Base-by-base conservation (phyloP, 1,140 invertebrate genomes). In the Drosophila sp. region DNA sequence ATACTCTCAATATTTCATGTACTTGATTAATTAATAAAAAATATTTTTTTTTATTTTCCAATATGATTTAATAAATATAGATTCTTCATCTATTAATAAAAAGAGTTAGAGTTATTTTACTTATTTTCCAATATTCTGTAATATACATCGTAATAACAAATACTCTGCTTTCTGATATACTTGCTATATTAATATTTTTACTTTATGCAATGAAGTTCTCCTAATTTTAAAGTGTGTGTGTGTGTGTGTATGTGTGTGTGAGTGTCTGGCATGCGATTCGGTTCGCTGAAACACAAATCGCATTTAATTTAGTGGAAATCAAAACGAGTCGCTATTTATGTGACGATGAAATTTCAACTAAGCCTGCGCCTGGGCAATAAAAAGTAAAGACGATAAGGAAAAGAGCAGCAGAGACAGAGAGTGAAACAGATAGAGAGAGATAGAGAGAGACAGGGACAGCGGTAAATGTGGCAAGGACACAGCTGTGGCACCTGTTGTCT, bases 281-380 rank as follows among this genome's bases (percentile, higher is more conserved):
- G 59, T 76, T 72, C 66, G 40, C 40, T 63, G 61, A 51, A 58
- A 57, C 64, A 72, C 66, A 76, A 87, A 89, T 89, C 83, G 76
- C 76, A 87, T 87, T 87, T 83, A 83, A 87, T 87, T 83, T 89
- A 89, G 83, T 79, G 84, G 70, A 89, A 83, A 89, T 77, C 75
- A 78, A 76, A 76, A 62, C 58, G 48, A 58, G 66, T 14, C 63
- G 34, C 46, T 67, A 67, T 72, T 72, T 72, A 66, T 72, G 48
- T 43, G 40, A 14, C 40, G 34, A 67, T 76, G 78, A 74, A 81
- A 82, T 78, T 77, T 58, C 53, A 66, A 53, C 50, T 70, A 67
- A 70, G 45, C 46, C 65, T 66, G 11, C 16, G 46, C 41, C 51
- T 57, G 7, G 56, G 66, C 56, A 63, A 74, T 74, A 70, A 74